Conservation (phyloP, 1,140 invertebrate genomes). For the Hestina assimilis region DNA sequence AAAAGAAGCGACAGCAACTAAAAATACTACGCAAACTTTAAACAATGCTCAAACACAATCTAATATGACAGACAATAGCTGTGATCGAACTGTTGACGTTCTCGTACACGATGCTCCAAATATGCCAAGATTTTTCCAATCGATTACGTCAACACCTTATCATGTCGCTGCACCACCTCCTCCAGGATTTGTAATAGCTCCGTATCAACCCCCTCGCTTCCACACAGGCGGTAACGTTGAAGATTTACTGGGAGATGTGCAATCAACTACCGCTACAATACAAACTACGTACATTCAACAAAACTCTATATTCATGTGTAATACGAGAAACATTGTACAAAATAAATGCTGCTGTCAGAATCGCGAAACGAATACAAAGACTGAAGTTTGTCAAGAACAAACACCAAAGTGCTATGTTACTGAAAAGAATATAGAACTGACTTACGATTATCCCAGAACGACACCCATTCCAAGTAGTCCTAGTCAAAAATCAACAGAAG, state of each 20-base stretch:
- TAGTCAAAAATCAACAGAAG: conserved; percentile 52
- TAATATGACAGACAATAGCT: conserved; percentile 37
- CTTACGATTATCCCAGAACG: conserved; percentile 73
- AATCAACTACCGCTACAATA: conserved; percentile 53
- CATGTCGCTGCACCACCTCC: conserved; percentile 56
- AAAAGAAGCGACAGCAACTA: conserved; percentile 24
- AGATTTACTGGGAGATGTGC: conserved; percentile 69
- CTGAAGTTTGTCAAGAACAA: conserved; percentile 37
- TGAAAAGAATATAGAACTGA: conserved; percentile 76
- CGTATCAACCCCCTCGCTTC: conserved; percentile 60
- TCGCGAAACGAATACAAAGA: conserved; percentile 40
- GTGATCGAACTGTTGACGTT: conserved; percentile 63
- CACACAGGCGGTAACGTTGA: conserved; percentile 73
- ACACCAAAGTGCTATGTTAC: conserved; percentile 66
- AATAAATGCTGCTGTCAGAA: conserved; percentile 67
- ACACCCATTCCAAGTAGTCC: conserved; percentile 54
- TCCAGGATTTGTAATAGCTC: conserved; percentile 62
- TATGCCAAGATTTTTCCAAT: conserved; percentile 64
- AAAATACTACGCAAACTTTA: conserved; percentile 36
- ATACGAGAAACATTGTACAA: conserved; percentile 67
- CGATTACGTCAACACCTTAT: conserved; percentile 57
- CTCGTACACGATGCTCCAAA: conserved; percentile 63
- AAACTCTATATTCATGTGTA: conserved; percentile 75
- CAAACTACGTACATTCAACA: conserved; percentile 67
- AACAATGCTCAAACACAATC: conserved; percentile 36